phyloP scores from a whole-genome alignment of 1,140 invertebrate species.

The Macrosteles quadrilineatus region DNA sequence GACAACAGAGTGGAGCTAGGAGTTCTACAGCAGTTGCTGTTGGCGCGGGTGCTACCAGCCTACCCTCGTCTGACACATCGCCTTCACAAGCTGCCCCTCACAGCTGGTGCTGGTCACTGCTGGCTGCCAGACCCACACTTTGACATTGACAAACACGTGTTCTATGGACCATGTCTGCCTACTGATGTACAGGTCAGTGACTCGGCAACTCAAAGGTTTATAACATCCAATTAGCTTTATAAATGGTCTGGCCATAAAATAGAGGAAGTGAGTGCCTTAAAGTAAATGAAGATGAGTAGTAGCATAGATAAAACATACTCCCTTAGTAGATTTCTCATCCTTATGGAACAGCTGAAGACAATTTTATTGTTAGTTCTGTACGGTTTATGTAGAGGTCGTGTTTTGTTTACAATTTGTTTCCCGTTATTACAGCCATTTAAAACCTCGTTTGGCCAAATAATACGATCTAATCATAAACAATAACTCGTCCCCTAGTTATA shows the following conservation, averaged over 20 bases:
- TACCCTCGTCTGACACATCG: constrained; percentile 56
- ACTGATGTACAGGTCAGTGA: constrained; percentile 36
- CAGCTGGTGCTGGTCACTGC: constrained; percentile 51
- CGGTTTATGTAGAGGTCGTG: no score
- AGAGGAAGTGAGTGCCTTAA: constrained; percentile 7
- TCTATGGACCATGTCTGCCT: constrained; percentile 48
- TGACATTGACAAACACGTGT: constrained; percentile 57
- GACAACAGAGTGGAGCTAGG: constrained; percentile 54
- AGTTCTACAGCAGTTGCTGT: constrained; percentile 52
- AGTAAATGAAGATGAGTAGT: no score
- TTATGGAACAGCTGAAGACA: no score
- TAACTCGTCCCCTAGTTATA: no score
- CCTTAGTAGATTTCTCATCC: no score
- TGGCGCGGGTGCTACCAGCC: constrained; percentile 52
- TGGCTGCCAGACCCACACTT: constrained; percentile 57
- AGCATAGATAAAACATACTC: no score
- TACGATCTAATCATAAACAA: no score
- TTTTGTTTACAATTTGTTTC: no score
- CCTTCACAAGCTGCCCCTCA: constrained; percentile 47
- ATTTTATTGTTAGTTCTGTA: no score
- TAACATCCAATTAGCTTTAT: neutral
- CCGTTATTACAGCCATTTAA: no score
- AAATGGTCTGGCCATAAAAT: constrained; percentile 32
- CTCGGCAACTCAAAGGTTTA: no score
- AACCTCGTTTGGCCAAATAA: no score